Percentiles rank a stretch among this genome's conserved stretches.
These are phyloP conservation scores for Gryon sp. DNA, from an alignment of 1,140 invertebrate genomes.

Conservation along the genomic window DNA sequence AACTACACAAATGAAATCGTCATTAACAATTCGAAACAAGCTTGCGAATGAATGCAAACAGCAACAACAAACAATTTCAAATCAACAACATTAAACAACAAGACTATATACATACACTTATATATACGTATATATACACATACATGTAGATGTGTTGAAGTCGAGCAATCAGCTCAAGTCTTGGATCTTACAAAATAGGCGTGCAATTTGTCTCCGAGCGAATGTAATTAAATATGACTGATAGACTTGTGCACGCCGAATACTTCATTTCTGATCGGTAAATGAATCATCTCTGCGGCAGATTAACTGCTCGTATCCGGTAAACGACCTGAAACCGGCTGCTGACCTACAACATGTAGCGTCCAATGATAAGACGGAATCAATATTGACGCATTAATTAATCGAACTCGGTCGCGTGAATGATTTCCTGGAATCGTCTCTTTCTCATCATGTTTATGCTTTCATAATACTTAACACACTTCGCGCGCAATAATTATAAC, in stretches of 20 bases:
- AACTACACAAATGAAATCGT: not conserved
- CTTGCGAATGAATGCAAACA: not conserved
- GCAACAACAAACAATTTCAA: constrained; percentile 13
- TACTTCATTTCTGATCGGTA: constrained; percentile 12
- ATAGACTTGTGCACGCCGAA: constrained; percentile 14
- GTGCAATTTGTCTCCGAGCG: constrained; percentile 24
- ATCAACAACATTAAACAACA: constrained; percentile 2
- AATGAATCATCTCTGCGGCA: constrained; percentile 23
- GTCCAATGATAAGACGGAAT: too few relatives aligned
- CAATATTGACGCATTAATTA: constrained; percentile 19
- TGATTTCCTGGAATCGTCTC: constrained; percentile 1
- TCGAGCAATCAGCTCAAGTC: not conserved
- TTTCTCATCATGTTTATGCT: not conserved
- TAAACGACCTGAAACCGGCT: not conserved
- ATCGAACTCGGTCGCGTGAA: not conserved
- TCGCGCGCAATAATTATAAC: constrained; percentile 17
- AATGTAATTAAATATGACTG: constrained; percentile 38
- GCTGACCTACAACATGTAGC: constrained; percentile 21
- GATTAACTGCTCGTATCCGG: constrained; percentile 23
- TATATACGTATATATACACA: too few relatives aligned
- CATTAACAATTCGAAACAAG: constrained; percentile 14
- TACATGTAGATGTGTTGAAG: constrained; percentile 5
- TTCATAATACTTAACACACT: constrained; percentile 21
- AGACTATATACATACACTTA: constrained; percentile 1
- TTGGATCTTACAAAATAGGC: constrained; percentile 16